Evolutionary conservation across 1,140 invertebrate genomes (phyloP), one percentile per base, ranked within the genome.

Genomic region (Trichomalopsis sarcophagae): DNA sequence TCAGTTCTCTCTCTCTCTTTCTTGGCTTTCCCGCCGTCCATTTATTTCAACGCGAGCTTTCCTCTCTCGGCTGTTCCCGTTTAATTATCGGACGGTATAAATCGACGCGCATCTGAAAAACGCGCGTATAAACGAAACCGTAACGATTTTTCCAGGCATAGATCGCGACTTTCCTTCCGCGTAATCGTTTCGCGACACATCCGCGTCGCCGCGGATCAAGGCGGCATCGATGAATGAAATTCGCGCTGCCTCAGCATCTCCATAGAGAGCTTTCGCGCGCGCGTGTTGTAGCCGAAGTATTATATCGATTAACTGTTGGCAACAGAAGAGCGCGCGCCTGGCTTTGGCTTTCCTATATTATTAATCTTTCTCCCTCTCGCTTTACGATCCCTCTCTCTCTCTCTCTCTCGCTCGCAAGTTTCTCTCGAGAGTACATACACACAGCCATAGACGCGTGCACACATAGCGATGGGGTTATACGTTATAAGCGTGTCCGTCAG

Each of bases 231-330:
- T 75, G 50, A 80, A 69, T 84, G 82, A 62, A 50, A 84, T 75
- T 81, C 87, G 85, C 84, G 47, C 11, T 14, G 47, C 2, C 2
- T 21, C 55, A 21, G 21, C 55, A n/a, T 9, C 50, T 11, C 17
- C 14, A 14, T n/a, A 62, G n/a, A 62, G 55, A 21, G 55, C 55
- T 62, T 62, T 62, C 0, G 55, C 55, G 50, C 55, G n/a, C 27
- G 55, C 55, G 13, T 17, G 14, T 62, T 62, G 55, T 62, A 62
- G 55, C 89, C 89, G 87, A 91, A 92, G 91, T 92, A 93, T 92
- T 90, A 92, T 92, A 93, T 93, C 92, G 92, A 93, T 93, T 93
- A 93, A 92, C 92, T 93, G 92, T 92, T 93, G 88, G 90, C 88
- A 91, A 91, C 91, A 93, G 92, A 92, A 92, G 91, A 91, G 91